phyloP scores from a whole-genome alignment of 1,140 invertebrate genomes.

The Leguminivora glycinivorella region DNA sequence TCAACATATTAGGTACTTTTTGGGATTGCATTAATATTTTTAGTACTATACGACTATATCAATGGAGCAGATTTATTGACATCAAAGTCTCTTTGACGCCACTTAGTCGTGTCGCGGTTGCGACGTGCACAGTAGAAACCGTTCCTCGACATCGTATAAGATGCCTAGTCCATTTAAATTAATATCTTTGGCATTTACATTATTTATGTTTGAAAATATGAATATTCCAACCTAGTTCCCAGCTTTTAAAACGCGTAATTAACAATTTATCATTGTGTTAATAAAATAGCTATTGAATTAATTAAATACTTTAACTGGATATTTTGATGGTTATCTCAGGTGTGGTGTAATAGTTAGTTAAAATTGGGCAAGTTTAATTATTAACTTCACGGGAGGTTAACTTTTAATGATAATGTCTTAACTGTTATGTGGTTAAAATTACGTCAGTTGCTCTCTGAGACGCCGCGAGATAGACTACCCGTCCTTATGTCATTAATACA shows the following conservation, averaged over 20 bases:
- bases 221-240: slow-evolving; percentile 27
- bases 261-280: slow-evolving; percentile 16
- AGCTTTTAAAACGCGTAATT: slow-evolving; percentile 14
- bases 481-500: no score
- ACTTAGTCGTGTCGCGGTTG: no score
- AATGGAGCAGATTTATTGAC: no score
- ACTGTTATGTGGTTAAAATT: slow-evolving; percentile 8
- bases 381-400: slow-evolving; percentile 7
- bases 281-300: slow-evolving; percentile 16
- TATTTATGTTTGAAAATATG: slow-evolving; percentile 27
- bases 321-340: slow-evolving; percentile 21
- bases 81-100: no score
- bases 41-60: no score
- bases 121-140: no score
- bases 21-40: no score
- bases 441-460: neutral
- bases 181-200: slow-evolving; percentile 21
- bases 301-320: slow-evolving; percentile 16
- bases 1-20: no score
- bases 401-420: slow-evolving; percentile 23
- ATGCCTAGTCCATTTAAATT: no score
- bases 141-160: no score
- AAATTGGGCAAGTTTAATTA: neutral
- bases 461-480: no score
- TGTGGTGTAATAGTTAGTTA: neutral